Evolutionary conservation across 2,797 vertebrate genomes (phyloP).

Genomic region (Scolopax rusticola): DNA sequence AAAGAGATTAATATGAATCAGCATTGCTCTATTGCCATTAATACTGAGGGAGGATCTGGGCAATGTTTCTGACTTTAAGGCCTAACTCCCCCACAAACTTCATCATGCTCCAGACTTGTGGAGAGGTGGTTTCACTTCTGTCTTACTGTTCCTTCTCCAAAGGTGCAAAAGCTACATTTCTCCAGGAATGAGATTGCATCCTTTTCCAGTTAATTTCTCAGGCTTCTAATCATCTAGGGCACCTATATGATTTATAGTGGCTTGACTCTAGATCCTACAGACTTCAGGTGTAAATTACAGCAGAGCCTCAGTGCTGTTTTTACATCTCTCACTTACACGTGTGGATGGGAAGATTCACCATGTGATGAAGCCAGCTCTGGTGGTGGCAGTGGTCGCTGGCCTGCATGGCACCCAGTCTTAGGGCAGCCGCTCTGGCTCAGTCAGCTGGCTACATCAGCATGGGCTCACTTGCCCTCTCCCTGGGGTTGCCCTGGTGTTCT

Average conservation of each 20-base stretch:
- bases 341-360: not conserved
- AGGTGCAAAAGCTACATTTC: not conserved
- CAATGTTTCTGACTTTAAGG: not conserved
- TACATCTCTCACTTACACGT: accelerated
- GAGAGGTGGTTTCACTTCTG: not conserved
- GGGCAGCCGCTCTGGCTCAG: not conserved
- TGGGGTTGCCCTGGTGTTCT: accelerated
- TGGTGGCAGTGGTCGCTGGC: not conserved
- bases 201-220: not conserved
- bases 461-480: not conserved
- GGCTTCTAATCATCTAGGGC: not conserved
- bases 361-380: not conserved
- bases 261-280: not conserved
- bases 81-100: not conserved
- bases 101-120: not conserved
- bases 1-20: not conserved
- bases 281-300: not conserved
- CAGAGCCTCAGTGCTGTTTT: not conserved
- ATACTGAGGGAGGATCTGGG: not conserved
- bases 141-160: not conserved
- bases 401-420: not conserved
- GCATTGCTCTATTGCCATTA: not conserved
- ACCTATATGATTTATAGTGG: not conserved
- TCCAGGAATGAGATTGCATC: accelerated
- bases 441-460: not conserved